Conservation (phyloP, 2,797 vertebrate species). For the Sarcoramphus papa region DNA sequence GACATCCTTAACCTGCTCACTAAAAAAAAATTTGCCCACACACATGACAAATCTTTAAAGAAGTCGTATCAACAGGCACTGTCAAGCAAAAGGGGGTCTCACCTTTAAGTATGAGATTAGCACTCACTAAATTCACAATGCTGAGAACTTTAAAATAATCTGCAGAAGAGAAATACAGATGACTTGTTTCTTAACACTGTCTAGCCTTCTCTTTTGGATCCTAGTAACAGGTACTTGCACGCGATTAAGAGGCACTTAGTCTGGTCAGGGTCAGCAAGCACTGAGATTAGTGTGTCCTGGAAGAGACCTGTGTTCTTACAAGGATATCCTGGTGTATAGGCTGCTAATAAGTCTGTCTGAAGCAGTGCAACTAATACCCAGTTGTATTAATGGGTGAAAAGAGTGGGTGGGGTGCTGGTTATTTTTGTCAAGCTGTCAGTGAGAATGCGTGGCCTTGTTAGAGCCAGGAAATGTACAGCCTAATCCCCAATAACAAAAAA, state of each 20-base stretch:
- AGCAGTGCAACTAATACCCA: neutral
- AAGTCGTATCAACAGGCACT: neutral
- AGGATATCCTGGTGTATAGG: no score
- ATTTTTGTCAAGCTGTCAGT: neutral
- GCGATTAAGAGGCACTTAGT: rapidly evolving
- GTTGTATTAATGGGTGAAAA: neutral
- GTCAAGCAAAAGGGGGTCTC: neutral
- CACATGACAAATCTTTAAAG: neutral
- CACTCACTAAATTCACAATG: rapidly evolving
- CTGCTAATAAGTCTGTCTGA: neutral
- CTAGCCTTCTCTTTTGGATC: neutral
- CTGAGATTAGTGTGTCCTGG: neutral
- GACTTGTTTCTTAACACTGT: neutral
- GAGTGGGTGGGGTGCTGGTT: no score
- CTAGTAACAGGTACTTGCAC: neutral
- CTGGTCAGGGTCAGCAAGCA: neutral
- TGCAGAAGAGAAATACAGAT: neutral
- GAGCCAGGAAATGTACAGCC: neutral
- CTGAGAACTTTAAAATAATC: neutral
- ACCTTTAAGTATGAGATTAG: neutral
- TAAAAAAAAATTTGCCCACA: no score
- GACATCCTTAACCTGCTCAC: neutral
- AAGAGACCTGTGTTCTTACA: no score
- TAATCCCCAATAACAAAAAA: neutral
- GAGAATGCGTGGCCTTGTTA: neutral